These are phyloP conservation scores for Drosophila bifasciata DNA, from an alignment of 1,140 invertebrate genomes.

Conservation along the genomic window DNA sequence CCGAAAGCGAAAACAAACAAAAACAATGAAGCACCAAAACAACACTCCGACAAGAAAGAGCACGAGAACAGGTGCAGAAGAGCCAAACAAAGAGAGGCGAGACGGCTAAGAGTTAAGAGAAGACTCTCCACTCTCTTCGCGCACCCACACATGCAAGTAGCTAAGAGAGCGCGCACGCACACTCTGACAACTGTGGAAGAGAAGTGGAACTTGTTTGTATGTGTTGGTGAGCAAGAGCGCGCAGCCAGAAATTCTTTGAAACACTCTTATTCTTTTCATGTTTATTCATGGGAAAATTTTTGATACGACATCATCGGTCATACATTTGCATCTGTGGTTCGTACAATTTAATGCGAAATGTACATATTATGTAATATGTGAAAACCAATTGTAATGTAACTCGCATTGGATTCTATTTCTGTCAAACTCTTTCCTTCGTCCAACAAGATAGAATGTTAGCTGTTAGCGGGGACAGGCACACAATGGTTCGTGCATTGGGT, in stretches of 20 bases:
- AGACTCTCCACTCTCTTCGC: too few relatives aligned
- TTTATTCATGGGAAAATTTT: background rate
- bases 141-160: too few relatives aligned
- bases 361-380: too few relatives aligned
- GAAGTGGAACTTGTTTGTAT: constrained; percentile 23
- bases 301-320: too few relatives aligned
- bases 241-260: background rate
- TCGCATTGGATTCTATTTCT: background rate
- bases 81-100: background rate
- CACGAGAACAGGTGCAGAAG: constrained; percentile 60
- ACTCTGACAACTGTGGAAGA: constrained; percentile 45
- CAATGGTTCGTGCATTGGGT: constrained; percentile 55
- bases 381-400: background rate
- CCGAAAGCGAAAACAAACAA: constrained; percentile 41
- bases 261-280: background rate
- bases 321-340: too few relatives aligned
- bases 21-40: constrained; percentile 44
- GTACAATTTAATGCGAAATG: too few relatives aligned
- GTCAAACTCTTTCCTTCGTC: background rate
- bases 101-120: constrained; percentile 57
- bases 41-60: constrained; percentile 53
- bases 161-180: constrained; percentile 61
- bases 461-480: constrained; percentile 48
- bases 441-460: too few relatives aligned
- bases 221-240: constrained; percentile 58